Base-by-base conservation (phyloP, 2,888 invertebrate species). In the Folsomia candida region DNA sequence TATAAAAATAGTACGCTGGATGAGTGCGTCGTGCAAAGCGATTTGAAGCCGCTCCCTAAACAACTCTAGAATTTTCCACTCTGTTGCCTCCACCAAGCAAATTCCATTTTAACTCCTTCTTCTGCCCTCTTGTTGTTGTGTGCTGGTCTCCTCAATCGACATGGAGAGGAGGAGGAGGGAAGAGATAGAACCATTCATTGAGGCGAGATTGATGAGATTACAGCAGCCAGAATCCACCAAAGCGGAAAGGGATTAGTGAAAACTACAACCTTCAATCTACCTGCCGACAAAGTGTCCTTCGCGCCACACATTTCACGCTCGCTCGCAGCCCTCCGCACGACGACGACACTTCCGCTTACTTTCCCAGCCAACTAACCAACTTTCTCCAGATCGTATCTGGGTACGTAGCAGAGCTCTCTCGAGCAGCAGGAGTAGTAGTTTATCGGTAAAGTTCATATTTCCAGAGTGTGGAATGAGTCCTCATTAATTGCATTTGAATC, bases 171-270 rank as follows among this genome's bases (percentile, higher is more conserved):
- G 20, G 54, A 47, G 54, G 54, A 54, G 22, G 18, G 22, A 54
- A n/a, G 6, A 54, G 54, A 54, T 54, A 47, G 47, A 47, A 22
- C 54, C 22, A n/a, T 54, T 54, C 54, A 54, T 54, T 54, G 54
- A 54, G 22, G 54, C 54, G 54, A 54, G 18, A 54, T 54, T 54
- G 54, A 54, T 54, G 54, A 54, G 54, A 54, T 54, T 54, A 54
- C 18, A 37, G 37, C 6, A 37, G 37, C 37, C 37, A 37, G 37
- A n/a, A 22, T 54, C 20, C 20, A 54, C 20, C 20, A 54, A 54
- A 54, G 54, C 22, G 22, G 54, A 54, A 54, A 54, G 54, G 54
- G 54, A 54, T 54, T 54, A 54, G 18, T 54, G 37, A 4, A 37
- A 37, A 37, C 37, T 37, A 37, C 37, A 37, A 37, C 37, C 37